Percentiles rank a stretch among this genome's conserved stretches.
Evolutionary conservation across 2,797 vertebrate genomes (phyloP).

Genomic region (Sebastes hubbsi): DNA sequence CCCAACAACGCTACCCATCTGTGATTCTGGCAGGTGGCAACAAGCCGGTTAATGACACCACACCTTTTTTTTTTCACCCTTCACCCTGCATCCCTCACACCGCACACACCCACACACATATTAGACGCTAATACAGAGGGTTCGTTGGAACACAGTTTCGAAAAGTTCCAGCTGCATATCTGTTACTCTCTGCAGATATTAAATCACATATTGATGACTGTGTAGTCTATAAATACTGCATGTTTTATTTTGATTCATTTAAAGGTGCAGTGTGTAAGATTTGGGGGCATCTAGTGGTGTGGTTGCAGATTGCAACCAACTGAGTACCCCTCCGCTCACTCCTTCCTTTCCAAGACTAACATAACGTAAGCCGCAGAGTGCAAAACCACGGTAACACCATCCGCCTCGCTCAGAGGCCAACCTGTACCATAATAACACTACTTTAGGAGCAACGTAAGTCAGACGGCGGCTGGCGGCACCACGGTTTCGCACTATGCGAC

Average conservation of each 20-base stretch:
- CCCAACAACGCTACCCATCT: conserved; percentile 46
- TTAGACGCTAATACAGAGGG: neutral
- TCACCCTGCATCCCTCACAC: neutral
- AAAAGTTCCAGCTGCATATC: neutral
- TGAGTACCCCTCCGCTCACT: too few species aligned
- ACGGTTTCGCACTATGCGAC: neutral
- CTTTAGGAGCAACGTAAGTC: neutral
- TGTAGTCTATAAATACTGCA: neutral
- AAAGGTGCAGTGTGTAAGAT: too few species aligned
- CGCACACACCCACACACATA: neutral
- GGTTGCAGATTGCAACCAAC: too few species aligned
- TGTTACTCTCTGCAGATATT: neutral
- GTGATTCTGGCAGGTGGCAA: conserved; percentile 70
- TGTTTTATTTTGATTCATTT: neutral
- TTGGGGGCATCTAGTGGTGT: too few species aligned
- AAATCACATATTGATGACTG: neutral
- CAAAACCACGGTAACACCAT: neutral
- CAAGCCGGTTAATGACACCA: conserved; percentile 69
- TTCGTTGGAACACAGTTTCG: neutral
- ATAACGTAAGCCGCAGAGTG: too few species aligned
- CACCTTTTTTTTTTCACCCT: conserved; percentile 51
- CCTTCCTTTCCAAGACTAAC: too few species aligned
- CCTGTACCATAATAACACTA: neutral
- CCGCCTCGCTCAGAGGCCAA: neutral
- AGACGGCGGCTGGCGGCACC: neutral